These are phyloP conservation scores for Papilio xuthus DNA, from an alignment of 1,140 invertebrate genomes.

Conservation along the genomic window DNA sequence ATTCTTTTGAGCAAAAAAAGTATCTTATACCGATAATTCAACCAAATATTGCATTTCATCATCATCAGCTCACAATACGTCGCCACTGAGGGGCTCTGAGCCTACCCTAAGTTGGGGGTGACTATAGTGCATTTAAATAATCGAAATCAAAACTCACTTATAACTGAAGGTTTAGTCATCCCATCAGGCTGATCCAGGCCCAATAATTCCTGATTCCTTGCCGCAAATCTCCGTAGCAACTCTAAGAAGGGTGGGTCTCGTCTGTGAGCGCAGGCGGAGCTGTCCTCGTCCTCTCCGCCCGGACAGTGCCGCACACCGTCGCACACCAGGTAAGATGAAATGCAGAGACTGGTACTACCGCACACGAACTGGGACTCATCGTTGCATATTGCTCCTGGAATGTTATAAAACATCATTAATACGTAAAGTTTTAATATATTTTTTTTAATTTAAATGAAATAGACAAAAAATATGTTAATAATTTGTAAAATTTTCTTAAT, in stretches of 20 bases:
- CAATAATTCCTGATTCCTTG: constrained; percentile 72
- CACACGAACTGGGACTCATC: constrained; percentile 72
- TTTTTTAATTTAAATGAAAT: background rate
- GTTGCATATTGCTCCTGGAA: constrained; percentile 69
- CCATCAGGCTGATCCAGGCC: constrained; percentile 68
- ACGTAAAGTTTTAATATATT: background rate
- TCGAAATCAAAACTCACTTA: constrained; percentile 62
- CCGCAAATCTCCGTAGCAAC: constrained; percentile 69
- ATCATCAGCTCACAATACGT: too few species aligned
- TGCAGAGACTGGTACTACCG: constrained; percentile 77
- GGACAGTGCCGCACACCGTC: constrained; percentile 84
- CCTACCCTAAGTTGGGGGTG: too few species aligned
- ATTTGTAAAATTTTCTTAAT: background rate
- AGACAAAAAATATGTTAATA: background rate
- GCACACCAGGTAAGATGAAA: constrained; percentile 83
- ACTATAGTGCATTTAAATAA: background rate
- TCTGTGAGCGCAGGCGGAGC: constrained; percentile 60
- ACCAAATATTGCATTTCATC: too few species aligned
- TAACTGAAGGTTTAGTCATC: constrained; percentile 72
- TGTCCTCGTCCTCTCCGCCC: constrained; percentile 79
- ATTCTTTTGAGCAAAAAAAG: too few species aligned
- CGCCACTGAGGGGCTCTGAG: too few species aligned
- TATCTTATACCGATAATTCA: too few species aligned
- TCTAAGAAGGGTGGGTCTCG: constrained; percentile 70
- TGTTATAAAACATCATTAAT: background rate